Percentiles rank a stretch among this genome's conserved stretches.
phyloP scores from a whole-genome alignment of 2,888 invertebrate genomes.

The Lucinisca nassula region DNA sequence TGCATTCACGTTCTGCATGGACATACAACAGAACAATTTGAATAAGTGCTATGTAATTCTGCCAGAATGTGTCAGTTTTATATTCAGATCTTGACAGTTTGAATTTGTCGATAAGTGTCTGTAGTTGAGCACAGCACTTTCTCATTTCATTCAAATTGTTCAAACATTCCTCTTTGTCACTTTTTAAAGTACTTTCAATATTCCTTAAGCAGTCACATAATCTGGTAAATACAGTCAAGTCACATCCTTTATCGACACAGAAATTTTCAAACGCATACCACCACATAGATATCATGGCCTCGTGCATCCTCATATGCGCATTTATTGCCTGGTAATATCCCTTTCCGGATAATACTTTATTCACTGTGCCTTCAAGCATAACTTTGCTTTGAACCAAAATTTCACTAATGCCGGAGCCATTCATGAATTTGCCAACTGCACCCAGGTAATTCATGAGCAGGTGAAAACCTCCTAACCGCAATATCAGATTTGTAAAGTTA shows the following conservation, averaged over 20 bases:
- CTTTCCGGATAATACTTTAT: slow-evolving; percentile 9
- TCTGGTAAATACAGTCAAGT: background rate
- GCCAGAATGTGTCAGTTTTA: background rate
- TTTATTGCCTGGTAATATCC: slow-evolving; percentile 18
- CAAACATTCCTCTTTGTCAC: background rate
- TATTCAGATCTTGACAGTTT: background rate
- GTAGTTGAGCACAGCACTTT: background rate
- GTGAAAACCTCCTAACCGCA: too few relatives aligned
- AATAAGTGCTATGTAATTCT: background rate
- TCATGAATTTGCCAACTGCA: slow-evolving; percentile 9
- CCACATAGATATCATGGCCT: background rate
- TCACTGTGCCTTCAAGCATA: background rate
- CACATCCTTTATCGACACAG: background rate
- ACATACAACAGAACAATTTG: background rate
- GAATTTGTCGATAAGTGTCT: background rate
- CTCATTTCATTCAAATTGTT: background rate
- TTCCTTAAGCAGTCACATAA: background rate
- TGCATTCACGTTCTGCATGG: background rate
- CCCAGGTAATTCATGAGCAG: slow-evolving; percentile 16
- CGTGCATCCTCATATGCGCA: slow-evolving; percentile 13
- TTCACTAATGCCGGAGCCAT: background rate
- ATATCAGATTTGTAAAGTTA: too few relatives aligned
- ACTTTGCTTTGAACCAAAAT: background rate
- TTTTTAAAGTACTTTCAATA: background rate
- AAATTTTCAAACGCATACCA: background rate